These are phyloP conservation scores for Trisateles emortualis DNA, from an alignment of 2,888 invertebrate species.

Conservation along the genomic window DNA sequence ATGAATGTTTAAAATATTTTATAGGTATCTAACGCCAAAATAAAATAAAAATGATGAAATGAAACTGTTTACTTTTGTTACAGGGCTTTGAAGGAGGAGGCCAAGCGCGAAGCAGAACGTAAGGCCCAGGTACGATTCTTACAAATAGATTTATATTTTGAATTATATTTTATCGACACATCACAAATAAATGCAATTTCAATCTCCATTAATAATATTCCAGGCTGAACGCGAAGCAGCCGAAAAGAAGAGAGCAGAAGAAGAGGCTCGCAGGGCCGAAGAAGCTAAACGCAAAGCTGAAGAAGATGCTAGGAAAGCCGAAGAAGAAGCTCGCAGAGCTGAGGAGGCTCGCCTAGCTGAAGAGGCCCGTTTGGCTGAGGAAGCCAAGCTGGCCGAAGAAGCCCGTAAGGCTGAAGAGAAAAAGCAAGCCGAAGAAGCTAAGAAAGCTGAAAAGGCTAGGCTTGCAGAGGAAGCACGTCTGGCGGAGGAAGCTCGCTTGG, in stretches of 20 bases:
- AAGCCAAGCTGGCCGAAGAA: constrained; percentile 75
- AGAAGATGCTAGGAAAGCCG: constrained; percentile 79
- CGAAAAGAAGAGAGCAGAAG: constrained; percentile 85
- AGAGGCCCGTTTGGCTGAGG: constrained; percentile 75
- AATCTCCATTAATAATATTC: constrained; percentile 7
- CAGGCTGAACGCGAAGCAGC: constrained; percentile 78
- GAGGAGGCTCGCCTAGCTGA: constrained; percentile 80
- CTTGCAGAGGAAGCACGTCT: constrained; percentile 75
- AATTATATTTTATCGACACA: too few relatives aligned
- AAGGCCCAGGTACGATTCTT: constrained; percentile 74
- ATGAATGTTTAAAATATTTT: constrained; percentile 49
- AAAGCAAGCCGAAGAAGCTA: constrained; percentile 27
- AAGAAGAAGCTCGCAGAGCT: constrained; percentile 78
- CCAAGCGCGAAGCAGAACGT: constrained; percentile 82
- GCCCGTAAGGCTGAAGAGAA: constrained; percentile 79
- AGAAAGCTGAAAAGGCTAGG: constrained; percentile 46
- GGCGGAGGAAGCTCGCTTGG: constrained; percentile 69
- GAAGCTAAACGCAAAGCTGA: constrained; percentile 83
- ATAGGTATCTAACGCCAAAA: not conserved
- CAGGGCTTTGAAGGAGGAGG: constrained; percentile 84
- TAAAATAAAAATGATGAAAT: not conserved
- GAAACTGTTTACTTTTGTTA: constrained; percentile 44
- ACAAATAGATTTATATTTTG: not conserved
- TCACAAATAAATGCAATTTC: not conserved
- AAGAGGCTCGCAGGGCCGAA: constrained; percentile 83